Evolutionary conservation across 2,113 vertebrate genomes (phyloP), one percentile per base, ranked within the genome.

Genomic region (Leiothrix lutea): DNA sequence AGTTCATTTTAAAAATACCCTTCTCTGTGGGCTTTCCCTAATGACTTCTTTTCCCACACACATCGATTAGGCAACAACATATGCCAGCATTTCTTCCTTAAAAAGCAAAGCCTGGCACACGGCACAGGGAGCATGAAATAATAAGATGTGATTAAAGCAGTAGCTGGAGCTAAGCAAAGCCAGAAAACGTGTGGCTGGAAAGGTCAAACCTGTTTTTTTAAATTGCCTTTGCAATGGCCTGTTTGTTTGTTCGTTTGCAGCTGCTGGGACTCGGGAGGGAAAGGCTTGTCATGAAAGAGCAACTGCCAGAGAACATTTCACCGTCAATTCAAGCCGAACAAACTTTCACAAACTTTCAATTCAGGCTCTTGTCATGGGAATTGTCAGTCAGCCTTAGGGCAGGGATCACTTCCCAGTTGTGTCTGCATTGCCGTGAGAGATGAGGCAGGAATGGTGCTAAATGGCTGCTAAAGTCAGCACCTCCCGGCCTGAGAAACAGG

Each of bases 1-100:
- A 97, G 79, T 90, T 92, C 50, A 58, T 83, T 93, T 93, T 87
- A 96, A 96, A 96, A 93, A 96, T 94, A 95, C n/a, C 62, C 31
- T 12, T 1, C 50, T 92, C 69, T 70, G 75, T 92, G 79, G 83
- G 85, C 86, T 73, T 86, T 83, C 85, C 78, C 86, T 72, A 89
- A 77, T 88, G 67, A 87, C 92, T 95, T 95, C 0, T 73, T 95
- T 90, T 70, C 13, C 60, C 47, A 57, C 50, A 47, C 60, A 11
- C n/a, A 48, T 72, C 21, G 24, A 71, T 93, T 95, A 96, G 74
- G 70, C 78, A 72, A 64, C 77, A 86, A 48, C 61, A 84, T 56
- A 92, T 73, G 67, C 54, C 81, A 82, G 56, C 40, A 33, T 86
- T 95, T 95, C 80, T 92, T 71, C 86, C 83, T 93, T 96, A 83